Conservation (phyloP, 1,140 invertebrate species). For the Zaprionus africanus region DNA sequence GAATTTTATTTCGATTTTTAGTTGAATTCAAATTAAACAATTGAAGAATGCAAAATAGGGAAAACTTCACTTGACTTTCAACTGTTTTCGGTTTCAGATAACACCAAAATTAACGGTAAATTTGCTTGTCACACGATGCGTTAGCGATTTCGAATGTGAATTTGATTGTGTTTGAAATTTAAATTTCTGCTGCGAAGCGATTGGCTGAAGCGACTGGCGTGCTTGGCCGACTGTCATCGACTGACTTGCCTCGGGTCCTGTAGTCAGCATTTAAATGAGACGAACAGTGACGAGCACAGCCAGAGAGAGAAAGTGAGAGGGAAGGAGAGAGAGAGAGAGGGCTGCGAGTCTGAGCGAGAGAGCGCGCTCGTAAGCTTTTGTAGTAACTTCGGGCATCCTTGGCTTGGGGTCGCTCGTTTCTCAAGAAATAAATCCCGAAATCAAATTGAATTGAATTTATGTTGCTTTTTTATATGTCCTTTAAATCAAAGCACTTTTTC, state of each 20-base stretch:
- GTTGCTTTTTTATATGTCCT: constrained; percentile 59
- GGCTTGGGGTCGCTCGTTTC: constrained; percentile 25
- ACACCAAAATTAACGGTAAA: constrained; percentile 7
- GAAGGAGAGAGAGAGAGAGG: constrained; percentile 25
- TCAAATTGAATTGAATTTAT: constrained; percentile 83
- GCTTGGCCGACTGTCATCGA: constrained; percentile 84
- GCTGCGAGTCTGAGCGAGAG: neutral
- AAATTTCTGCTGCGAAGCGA: constrained; percentile 18
- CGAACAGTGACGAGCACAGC: neutral
- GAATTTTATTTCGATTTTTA: no score
- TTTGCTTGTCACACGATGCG: constrained; percentile 48
- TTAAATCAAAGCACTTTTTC: constrained; percentile 7
- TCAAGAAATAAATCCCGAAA: constrained; percentile 66
- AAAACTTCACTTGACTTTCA: constrained; percentile 26
- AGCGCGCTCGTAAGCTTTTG: constrained; percentile 58
- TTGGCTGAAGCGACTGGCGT: constrained; percentile 67
- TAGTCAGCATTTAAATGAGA: constrained; percentile 54
- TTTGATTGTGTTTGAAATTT: neutral
- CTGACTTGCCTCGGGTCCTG: constrained; percentile 57
- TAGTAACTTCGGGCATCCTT: constrained; percentile 38
- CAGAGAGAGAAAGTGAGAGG: constrained; percentile 36
- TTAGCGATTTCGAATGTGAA: constrained; percentile 20
- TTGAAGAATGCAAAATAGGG: constrained; percentile 23
- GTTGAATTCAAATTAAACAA: constrained; percentile 41
- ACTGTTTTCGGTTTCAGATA: constrained; percentile 13